A percentile compares a stretch with the other conserved stretches of the same genome.
phyloP scores from a whole-genome alignment of 2,113 vertebrate genomes.

The Rattus rattus region DNA sequence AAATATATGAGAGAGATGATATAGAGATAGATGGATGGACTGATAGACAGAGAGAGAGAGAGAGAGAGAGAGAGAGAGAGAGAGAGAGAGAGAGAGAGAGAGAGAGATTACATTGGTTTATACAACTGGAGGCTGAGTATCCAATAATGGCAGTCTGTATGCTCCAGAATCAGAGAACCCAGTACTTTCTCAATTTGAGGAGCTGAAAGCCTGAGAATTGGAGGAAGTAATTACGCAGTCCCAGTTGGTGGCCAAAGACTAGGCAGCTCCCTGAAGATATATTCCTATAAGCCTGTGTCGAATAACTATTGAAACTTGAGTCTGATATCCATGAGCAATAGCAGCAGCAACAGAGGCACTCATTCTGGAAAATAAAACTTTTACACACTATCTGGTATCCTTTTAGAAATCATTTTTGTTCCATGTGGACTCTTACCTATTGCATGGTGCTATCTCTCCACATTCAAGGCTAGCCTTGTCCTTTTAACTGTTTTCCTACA shows the following conservation, averaged over 20 bases:
- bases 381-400: background rate
- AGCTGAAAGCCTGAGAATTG: background rate
- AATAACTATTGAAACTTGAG: background rate
- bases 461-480: background rate
- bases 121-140: background rate
- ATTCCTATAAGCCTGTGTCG: background rate
- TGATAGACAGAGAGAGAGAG: too few relatives aligned
- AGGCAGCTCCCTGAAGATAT: background rate
- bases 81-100: background rate
- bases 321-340: background rate
- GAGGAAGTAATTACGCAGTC: background rate
- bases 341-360: background rate
- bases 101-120: background rate
- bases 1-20: background rate
- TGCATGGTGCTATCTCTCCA: background rate
- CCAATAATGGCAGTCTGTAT: background rate
- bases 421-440: background rate
- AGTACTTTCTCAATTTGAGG: background rate
- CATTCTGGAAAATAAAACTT: background rate
- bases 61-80: too few relatives aligned
- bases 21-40: too few relatives aligned
- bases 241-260: background rate
- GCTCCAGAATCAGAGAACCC: background rate
- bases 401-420: background rate
- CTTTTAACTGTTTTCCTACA: background rate